Evolutionary conservation across 2,888 invertebrate species (phyloP).

Genomic region (Hirtodrosophila confusa): DNA sequence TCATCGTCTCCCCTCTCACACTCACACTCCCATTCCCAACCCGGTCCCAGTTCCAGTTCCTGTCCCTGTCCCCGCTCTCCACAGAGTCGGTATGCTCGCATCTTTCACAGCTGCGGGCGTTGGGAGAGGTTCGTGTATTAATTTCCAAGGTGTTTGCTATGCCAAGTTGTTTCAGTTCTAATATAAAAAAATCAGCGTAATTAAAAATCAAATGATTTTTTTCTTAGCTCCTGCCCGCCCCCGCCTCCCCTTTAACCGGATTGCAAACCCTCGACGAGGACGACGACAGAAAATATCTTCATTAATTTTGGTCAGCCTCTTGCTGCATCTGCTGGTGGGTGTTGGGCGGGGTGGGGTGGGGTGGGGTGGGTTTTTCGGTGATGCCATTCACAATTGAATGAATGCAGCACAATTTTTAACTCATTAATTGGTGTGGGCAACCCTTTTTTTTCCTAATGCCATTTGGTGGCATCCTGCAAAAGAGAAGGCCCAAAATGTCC

Average conservation of each 20-base stretch:
- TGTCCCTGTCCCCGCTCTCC: too few species aligned
- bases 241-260: neutral
- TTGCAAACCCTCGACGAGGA: slow-evolving; percentile 29
- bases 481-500: slow-evolving; percentile 50
- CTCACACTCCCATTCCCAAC: neutral
- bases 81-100: slow-evolving; percentile 42
- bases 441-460: slow-evolving; percentile 41
- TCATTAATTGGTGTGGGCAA: slow-evolving; percentile 77
- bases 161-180: slow-evolving; percentile 73
- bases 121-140: slow-evolving; percentile 52
- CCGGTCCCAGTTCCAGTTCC: neutral
- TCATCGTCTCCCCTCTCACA: neutral
- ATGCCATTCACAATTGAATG: slow-evolving; percentile 63
- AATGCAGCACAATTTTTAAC: slow-evolving; percentile 76
- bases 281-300: slow-evolving; percentile 71
- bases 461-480: slow-evolving; percentile 14
- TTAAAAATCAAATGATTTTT: slow-evolving; percentile 79
- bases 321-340: slow-evolving; percentile 51
- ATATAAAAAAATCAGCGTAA: slow-evolving; percentile 77
- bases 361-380: neutral
- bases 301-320: slow-evolving; percentile 71
- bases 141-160: slow-evolving; percentile 77
- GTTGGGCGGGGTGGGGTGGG: neutral
- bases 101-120: slow-evolving; percentile 50
- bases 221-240: slow-evolving; percentile 9